These are phyloP conservation scores for Glaucidium brasilianum DNA, from an alignment of 2,113 vertebrate genomes.

Conservation along the genomic window DNA sequence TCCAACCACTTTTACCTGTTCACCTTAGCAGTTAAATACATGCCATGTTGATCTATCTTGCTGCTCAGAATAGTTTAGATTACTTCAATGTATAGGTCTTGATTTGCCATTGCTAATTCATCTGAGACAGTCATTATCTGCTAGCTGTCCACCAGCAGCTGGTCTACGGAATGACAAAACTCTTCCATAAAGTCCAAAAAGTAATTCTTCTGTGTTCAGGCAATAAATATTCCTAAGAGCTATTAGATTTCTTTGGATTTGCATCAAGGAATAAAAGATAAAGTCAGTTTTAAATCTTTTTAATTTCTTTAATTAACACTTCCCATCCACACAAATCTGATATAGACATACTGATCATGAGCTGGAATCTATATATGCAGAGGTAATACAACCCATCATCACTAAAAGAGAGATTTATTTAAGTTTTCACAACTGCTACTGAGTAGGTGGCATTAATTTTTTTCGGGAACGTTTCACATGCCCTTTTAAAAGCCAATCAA, in stretches of 20 bases:
- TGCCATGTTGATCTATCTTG: neutral
- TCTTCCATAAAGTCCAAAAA: neutral
- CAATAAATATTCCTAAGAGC: neutral
- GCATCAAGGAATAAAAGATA: neutral
- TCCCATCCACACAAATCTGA: neutral
- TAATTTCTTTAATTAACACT: neutral
- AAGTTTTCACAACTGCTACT: neutral
- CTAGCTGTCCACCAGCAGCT: neutral
- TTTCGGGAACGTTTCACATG: neutral
- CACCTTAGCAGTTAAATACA: neutral
- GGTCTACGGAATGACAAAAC: neutral
- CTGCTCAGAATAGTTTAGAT: neutral
- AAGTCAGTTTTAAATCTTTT: neutral
- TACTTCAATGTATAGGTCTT: neutral
- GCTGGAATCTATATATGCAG: neutral
- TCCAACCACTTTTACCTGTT: neutral
- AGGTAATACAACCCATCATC: neutral
- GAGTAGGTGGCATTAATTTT: neutral
- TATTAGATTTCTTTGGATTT: neutral
- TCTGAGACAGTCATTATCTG: neutral
- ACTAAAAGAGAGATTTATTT: neutral
- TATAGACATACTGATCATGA: neutral
- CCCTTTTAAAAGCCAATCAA: conserved; percentile 6
- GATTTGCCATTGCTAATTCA: neutral
- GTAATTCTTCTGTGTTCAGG: neutral